Conservation (phyloP, 2,888 invertebrate species). For the Seira musarum region DNA sequence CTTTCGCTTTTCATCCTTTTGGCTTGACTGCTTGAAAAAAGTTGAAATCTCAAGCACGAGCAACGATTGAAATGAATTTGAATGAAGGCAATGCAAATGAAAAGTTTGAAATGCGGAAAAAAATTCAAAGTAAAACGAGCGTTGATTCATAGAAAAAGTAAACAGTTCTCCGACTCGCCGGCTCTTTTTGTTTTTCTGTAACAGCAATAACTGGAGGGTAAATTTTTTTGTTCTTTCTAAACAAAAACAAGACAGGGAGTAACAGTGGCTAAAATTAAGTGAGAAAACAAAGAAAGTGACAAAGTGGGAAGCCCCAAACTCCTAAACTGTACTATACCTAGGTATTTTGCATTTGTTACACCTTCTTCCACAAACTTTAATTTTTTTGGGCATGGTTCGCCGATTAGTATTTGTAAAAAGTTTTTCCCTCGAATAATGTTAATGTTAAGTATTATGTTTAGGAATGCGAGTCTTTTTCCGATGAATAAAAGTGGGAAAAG, state of each 20-base stretch:
- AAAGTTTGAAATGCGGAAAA: not conserved
- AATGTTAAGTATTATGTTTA: not conserved
- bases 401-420: not conserved
- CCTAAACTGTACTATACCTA: not conserved
- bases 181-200: not conserved
- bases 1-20: not conserved
- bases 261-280: not conserved
- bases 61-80: not conserved
- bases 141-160: too few species aligned
- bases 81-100: slow-evolving; percentile 4
- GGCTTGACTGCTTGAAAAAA: not conserved
- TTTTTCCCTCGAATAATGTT: not conserved
- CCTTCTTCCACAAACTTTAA: not conserved
- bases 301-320: not conserved
- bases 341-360: slow-evolving; percentile 1
- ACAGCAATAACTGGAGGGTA: not conserved
- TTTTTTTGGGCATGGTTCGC: not conserved
- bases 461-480: too few species aligned
- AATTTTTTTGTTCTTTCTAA: not conserved
- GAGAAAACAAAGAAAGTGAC: slow-evolving; percentile 15
- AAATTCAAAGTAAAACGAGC: too few species aligned
- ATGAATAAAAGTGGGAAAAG: too few species aligned
- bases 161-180: too few species aligned
- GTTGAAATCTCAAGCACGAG: not conserved
- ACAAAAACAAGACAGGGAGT: slow-evolving; percentile 9